Percentiles rank a stretch among this genome's conserved stretches.
These are phyloP conservation scores for Tragelaphus buxtoni DNA, from an alignment of 2,113 vertebrate genomes.

Conservation along the genomic window DNA sequence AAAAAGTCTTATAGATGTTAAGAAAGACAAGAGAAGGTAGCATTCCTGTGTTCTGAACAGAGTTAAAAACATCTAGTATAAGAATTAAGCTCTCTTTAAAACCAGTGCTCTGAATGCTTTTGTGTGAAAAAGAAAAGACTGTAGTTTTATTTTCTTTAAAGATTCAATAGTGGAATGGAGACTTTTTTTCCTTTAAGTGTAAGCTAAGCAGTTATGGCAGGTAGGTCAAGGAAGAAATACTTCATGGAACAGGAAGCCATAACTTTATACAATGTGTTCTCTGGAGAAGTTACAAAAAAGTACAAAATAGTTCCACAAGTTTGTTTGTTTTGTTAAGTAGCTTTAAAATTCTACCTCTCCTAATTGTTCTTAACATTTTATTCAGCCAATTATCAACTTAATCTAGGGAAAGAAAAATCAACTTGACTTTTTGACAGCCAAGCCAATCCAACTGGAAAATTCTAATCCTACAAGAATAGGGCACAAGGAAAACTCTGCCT, in stretches of 20 bases:
- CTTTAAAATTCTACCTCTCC: constrained; percentile 61
- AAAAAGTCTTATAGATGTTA: neutral
- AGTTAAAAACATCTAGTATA: constrained; percentile 3
- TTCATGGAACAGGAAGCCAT: constrained; percentile 62
- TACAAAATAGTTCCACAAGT: constrained; percentile 43
- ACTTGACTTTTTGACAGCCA: constrained; percentile 75
- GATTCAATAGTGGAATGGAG: constrained; percentile 50
- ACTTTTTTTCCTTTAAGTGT: constrained; percentile 47
- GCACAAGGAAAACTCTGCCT: constrained; percentile 47
- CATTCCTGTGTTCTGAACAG: neutral
- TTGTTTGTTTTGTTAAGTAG: constrained; percentile 64
- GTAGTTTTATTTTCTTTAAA: constrained; percentile 12
- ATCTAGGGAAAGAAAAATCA: constrained; percentile 62
- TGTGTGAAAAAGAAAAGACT: constrained; percentile 47
- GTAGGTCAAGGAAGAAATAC: constrained; percentile 69
- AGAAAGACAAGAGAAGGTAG: neutral
- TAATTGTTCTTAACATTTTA: constrained; percentile 74
- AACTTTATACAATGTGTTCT: constrained; percentile 54
- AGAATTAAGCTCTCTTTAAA: constrained; percentile 44
- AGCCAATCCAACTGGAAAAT: constrained; percentile 78
- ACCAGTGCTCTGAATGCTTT: neutral
- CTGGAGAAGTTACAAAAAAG: neutral
- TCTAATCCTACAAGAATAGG: constrained; percentile 72
- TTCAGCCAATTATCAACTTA: constrained; percentile 68
- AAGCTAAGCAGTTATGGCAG: constrained; percentile 56